Conservation (phyloP, 2,113 vertebrate species). For the Syngnathus floridae region DNA sequence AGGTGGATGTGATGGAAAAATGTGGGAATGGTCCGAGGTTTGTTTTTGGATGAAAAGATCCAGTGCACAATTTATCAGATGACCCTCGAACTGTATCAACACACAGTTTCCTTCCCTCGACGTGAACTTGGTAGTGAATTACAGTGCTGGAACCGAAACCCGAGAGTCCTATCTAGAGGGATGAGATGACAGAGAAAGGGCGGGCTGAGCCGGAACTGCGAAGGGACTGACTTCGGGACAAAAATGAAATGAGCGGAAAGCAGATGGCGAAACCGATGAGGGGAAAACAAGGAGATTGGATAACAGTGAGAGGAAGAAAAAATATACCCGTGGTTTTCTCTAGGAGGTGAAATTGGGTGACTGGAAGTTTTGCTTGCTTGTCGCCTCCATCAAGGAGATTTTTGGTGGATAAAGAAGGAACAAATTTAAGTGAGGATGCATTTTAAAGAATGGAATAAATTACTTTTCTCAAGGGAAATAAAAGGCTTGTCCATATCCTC, state of each 20-base stretch:
- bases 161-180: slow-evolving; percentile 38
- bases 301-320: background rate
- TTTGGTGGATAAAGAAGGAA: background rate
- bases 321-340: background rate
- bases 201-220: slow-evolving; percentile 1
- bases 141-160: slow-evolving; percentile 39
- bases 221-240: slow-evolving; percentile 28
- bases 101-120: slow-evolving; percentile 30
- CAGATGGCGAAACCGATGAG: slow-evolving; percentile 18
- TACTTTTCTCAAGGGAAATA: too few species aligned
- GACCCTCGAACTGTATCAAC: slow-evolving; percentile 4
- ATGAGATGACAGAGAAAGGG: slow-evolving; percentile 8
- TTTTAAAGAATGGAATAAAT: background rate
- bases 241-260: slow-evolving; percentile 25
- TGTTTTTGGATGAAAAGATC: slow-evolving; percentile 21
- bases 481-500: background rate
- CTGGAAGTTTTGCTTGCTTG: background rate
- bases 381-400: background rate
- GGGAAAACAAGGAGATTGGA: slow-evolving; percentile 16
- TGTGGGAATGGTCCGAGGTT: slow-evolving; percentile 20
- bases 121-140: slow-evolving; percentile 46
- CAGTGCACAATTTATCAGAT: slow-evolving; percentile 6
- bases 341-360: slow-evolving; percentile 12
- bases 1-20: background rate
- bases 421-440: background rate